Conservation (phyloP, 1,140 invertebrate genomes). For the Calosoma granatense region DNA sequence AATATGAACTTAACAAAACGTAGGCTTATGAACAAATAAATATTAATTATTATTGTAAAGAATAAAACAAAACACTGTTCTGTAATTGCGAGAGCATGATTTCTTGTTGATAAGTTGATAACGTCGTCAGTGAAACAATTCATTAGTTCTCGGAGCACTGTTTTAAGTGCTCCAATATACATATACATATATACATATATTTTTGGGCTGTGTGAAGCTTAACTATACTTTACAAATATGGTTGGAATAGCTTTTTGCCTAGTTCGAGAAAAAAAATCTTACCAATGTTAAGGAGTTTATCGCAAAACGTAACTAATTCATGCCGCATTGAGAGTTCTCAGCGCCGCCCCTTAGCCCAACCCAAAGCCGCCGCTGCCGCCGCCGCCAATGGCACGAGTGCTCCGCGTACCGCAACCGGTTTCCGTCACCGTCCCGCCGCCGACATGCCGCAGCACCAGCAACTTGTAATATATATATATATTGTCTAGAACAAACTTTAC, state of each 20-base stretch:
- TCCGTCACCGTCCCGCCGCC: neutral
- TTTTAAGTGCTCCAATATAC: conserved; percentile 40
- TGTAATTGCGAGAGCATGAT: neutral
- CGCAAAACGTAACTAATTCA: neutral
- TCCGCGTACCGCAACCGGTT: neutral
- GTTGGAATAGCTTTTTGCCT: conserved; percentile 39
- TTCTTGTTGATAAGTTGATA: conserved; percentile 10
- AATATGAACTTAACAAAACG: conserved; percentile 3
- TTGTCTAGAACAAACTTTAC: no score
- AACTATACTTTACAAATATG: conserved; percentile 25
- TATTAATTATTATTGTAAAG: neutral
- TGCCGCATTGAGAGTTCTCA: neutral
- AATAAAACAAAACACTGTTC: neutral
- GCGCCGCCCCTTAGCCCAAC: neutral
- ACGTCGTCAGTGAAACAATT: conserved; percentile 7
- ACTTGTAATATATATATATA: neutral
- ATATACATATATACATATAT: no score
- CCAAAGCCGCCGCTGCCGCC: neutral
- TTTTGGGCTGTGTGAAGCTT: conserved; percentile 38
- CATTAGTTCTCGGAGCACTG: conserved; percentile 31
- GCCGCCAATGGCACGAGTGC: neutral
- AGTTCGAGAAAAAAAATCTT: conserved; percentile 27
- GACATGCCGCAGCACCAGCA: neutral
- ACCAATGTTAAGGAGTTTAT: neutral
- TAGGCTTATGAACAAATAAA: conserved; percentile 1